phyloP scores from a whole-genome alignment of 2,797 vertebrate genomes.

The Coreius guichenoti region DNA sequence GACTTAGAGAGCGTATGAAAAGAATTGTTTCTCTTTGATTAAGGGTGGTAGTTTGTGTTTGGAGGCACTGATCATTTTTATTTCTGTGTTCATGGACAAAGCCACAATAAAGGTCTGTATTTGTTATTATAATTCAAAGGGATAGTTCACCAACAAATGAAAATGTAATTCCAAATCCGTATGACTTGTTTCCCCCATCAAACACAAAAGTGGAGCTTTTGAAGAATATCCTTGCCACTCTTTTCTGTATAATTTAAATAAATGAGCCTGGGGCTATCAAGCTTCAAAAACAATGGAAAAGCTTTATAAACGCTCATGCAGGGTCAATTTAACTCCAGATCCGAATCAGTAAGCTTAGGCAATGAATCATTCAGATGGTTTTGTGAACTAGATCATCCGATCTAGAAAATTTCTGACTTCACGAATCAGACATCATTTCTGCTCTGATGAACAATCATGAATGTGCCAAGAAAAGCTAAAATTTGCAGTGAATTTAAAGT shows the following conservation, averaged over 20 bases:
- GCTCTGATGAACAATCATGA: neutral
- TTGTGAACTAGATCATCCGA: neutral
- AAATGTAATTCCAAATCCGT: neutral
- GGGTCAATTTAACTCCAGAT: neutral
- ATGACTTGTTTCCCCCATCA: neutral
- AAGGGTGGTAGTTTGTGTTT: constrained; percentile 23
- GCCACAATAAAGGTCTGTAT: constrained; percentile 7
- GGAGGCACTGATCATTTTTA: neutral
- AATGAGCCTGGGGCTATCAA: neutral
- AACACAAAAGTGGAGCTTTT: neutral
- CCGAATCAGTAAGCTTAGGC: neutral
- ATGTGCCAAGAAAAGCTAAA: neutral
- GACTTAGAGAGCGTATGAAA: constrained; percentile 37
- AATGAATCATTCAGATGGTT: neutral
- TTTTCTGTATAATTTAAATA: neutral
- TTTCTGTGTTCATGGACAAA: constrained; percentile 1
- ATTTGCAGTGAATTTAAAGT: neutral
- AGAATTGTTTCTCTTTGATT: constrained; percentile 47
- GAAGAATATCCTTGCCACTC: neutral
- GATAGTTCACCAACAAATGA: neutral
- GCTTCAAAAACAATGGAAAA: neutral
- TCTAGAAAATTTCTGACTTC: neutral
- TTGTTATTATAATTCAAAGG: neutral
- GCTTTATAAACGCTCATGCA: neutral
- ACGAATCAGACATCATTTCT: neutral